These are phyloP conservation scores for Catharus minimus DNA, from an alignment of 2,113 vertebrate species.

Conservation along the genomic window DNA sequence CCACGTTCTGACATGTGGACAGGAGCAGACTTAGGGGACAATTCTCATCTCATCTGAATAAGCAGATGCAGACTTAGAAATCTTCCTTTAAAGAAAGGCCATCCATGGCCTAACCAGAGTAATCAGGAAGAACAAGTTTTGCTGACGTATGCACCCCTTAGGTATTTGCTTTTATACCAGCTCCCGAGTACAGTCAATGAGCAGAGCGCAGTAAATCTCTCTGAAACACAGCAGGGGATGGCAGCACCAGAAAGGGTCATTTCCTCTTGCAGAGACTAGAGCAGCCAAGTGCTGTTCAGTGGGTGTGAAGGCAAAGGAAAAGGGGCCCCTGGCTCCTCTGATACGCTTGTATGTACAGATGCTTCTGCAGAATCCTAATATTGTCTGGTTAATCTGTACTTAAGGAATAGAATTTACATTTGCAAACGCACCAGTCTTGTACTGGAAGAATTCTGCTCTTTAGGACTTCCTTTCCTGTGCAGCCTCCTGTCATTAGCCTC, in stretches of 20 bases:
- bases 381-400: background rate
- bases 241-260: constrained; percentile 32
- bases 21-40: background rate
- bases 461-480: background rate
- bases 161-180: constrained; percentile 4
- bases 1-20: background rate
- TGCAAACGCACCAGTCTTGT: background rate
- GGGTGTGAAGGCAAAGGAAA: background rate
- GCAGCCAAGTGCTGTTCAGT: background rate
- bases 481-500: background rate
- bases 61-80: background rate
- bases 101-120: background rate
- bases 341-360: background rate
- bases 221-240: constrained; percentile 14
- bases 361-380: background rate
- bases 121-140: constrained; percentile 18
- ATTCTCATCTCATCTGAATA: background rate
- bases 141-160: background rate
- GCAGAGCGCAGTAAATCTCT: constrained; percentile 33
- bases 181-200: background rate
- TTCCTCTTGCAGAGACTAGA: constrained; percentile 23
- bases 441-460: background rate
- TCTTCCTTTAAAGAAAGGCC: background rate
- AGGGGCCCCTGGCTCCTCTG: background rate
- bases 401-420: background rate